Evolutionary conservation across 2,888 invertebrate species (phyloP), one percentile per base, ranked within the genome.

Genomic region (Myathropa florea): DNA sequence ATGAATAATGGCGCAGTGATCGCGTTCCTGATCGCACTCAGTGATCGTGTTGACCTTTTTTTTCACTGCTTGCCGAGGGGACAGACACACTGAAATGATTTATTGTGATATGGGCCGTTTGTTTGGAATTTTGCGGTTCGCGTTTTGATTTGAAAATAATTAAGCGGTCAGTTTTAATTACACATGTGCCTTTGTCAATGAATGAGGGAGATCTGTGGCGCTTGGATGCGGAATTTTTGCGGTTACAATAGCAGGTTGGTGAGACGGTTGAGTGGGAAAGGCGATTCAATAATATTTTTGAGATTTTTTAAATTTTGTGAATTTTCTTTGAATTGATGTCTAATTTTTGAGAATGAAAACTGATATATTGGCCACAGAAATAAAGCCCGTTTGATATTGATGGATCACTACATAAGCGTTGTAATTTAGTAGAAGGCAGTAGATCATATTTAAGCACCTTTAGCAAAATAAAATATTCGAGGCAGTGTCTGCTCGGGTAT

Each of bases 1-100:
- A 65, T 86, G 73, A 86, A 79, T 86, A 79, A 86, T 83, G 75
- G 78, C 78, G 46, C 46, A 65, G 57, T 57, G 75, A 73, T 83
- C 78, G 82, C 64, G 60, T 57, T 72, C n/a, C 33, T 75, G 73
- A 84, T 84, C 80, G 36, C 46, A 46, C 46, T 46, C 46, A 46
- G 46, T 46, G 46, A 46, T 46, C 46, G 57, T 30, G 30, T 33
- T 86, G 86, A 86, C 86, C 83, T 83, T 79, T 83, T 73, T 71
- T 61, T 68, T 23, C 21, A n/a, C 9, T 39, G 28, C 2, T 64
- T 21, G 63, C 57, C 28, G 26, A 64, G 53, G 12, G 61, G 55
- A 63, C 30, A 33, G 36, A 39, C 24, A 36, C 12, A 36, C 33
- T 21, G 55, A 64, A 78, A 78, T 83, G 83, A 83, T 83, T 83